These are phyloP conservation scores for Pilophorus perplexus DNA, from an alignment of 2,888 invertebrate species.

Conservation along the genomic window DNA sequence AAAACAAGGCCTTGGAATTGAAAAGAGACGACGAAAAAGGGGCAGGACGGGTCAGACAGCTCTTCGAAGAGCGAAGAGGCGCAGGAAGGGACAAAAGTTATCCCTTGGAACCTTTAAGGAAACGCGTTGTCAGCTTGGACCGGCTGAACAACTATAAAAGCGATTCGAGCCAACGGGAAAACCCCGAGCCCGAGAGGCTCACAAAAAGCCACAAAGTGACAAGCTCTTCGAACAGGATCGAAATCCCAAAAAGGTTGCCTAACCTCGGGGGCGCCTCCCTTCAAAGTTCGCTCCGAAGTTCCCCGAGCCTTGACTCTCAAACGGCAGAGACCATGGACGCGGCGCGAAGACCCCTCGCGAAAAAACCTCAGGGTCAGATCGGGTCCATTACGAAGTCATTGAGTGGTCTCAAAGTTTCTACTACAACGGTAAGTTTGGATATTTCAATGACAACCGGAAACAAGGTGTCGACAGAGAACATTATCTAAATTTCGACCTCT, in stretches of 20 bases:
- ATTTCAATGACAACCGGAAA: too few species aligned
- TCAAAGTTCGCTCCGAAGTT: conserved; percentile 46
- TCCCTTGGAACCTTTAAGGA: conserved; percentile 71
- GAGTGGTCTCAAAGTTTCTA: conserved; percentile 24
- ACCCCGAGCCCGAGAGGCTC: conserved; percentile 15
- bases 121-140: conserved; percentile 47
- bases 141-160: conserved; percentile 36
- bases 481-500: too few species aligned
- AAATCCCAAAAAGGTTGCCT: conserved; percentile 51
- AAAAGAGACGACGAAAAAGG: conserved; percentile 33
- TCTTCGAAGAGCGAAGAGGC: conserved; percentile 72
- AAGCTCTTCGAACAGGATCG: conserved; percentile 14
- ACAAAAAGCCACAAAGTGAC: conserved; percentile 35
- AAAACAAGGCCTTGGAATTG: conserved; percentile 35
- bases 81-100: conserved; percentile 67
- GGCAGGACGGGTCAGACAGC: conserved; percentile 67
- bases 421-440: conserved; percentile 10
- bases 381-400: conserved; percentile 12
- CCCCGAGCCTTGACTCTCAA: conserved; percentile 13
- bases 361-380: conserved; percentile 14
- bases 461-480: too few species aligned
- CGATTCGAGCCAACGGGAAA: not conserved
- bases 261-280: conserved; percentile 52
- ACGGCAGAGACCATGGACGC: conserved; percentile 2
- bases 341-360: conserved; percentile 2